Conservation (phyloP, 1,140 invertebrate genomes). For the Hylaeus anthracinus region DNA sequence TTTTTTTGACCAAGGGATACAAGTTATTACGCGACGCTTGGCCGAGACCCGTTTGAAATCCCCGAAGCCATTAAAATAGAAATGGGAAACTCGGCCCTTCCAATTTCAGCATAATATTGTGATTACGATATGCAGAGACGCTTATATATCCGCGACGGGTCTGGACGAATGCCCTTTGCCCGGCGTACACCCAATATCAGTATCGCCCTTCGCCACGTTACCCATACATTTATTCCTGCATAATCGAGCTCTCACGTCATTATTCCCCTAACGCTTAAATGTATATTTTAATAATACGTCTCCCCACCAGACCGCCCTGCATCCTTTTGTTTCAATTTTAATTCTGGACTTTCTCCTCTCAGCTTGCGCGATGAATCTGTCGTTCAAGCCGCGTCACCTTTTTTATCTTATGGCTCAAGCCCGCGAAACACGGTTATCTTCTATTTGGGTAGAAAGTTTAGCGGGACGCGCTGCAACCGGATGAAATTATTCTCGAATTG, state of each 20-base stretch:
- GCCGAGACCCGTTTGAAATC: constrained; percentile 71
- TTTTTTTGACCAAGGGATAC: constrained; percentile 51
- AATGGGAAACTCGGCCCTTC: constrained; percentile 77
- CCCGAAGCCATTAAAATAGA: constrained; percentile 79
- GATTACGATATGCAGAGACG: constrained; percentile 76
- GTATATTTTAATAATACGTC: constrained; percentile 58
- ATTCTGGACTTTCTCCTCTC: neutral
- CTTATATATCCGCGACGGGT: constrained; percentile 52
- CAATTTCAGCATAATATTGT: constrained; percentile 80
- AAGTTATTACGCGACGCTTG: constrained; percentile 67
- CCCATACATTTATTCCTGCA: constrained; percentile 77
- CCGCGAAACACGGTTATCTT: no score
- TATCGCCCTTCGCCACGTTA: constrained; percentile 63
- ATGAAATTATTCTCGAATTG: no score
- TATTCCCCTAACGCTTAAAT: constrained; percentile 71
- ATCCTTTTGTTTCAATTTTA: constrained; percentile 13
- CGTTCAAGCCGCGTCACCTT: neutral
- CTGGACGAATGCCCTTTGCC: constrained; percentile 62
- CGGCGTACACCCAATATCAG: constrained; percentile 65
- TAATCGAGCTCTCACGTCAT: constrained; percentile 69
- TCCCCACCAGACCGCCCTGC: neutral
- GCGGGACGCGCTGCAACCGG: no score
- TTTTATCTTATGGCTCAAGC: no score
- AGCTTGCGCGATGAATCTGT: neutral
- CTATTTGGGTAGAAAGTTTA: no score